phyloP scores from a whole-genome alignment of 1,140 invertebrate species.

The Papilio dardanus region DNA sequence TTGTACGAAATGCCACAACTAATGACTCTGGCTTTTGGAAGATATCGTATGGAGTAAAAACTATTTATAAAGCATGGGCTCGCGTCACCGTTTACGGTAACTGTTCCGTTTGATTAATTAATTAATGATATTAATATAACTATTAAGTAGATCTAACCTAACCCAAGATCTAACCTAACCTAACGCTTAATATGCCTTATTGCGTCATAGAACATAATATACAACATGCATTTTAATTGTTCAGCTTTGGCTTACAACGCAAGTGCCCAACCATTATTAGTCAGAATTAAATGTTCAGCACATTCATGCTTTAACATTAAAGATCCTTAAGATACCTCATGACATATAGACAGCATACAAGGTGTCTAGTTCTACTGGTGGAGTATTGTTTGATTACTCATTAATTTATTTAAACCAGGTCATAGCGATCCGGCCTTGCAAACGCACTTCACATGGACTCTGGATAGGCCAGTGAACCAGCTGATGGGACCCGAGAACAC shows the following conservation, averaged over 20 bases:
- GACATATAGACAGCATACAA: too few relatives aligned
- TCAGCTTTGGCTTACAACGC: slow-evolving; percentile 15
- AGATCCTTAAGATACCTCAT: neutral
- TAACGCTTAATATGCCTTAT: neutral
- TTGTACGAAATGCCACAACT: slow-evolving; percentile 46
- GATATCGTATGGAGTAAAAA: slow-evolving; percentile 57
- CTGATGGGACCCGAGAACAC: slow-evolving; percentile 60
- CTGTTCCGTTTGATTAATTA: slow-evolving; percentile 22
- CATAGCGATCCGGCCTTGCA: neutral
- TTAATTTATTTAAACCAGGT: neutral
- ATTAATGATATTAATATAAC: slow-evolving; percentile 13
- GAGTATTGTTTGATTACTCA: neutral
- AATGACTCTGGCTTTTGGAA: slow-evolving; percentile 56
- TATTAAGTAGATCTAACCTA: neutral
- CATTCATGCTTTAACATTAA: neutral
- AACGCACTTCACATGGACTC: slow-evolving; percentile 42
- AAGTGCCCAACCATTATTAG: neutral
- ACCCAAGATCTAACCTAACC: neutral
- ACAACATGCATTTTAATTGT: neutral
- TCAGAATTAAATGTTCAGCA: neutral
- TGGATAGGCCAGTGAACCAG: slow-evolving; percentile 44
- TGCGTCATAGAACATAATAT: neutral
- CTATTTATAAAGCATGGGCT: slow-evolving; percentile 54
- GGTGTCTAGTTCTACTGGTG: neutral
- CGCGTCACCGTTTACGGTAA: slow-evolving; percentile 61